Conservation (phyloP, 64 coral and sea anemone genomes). For the Porites australiensis region DNA sequence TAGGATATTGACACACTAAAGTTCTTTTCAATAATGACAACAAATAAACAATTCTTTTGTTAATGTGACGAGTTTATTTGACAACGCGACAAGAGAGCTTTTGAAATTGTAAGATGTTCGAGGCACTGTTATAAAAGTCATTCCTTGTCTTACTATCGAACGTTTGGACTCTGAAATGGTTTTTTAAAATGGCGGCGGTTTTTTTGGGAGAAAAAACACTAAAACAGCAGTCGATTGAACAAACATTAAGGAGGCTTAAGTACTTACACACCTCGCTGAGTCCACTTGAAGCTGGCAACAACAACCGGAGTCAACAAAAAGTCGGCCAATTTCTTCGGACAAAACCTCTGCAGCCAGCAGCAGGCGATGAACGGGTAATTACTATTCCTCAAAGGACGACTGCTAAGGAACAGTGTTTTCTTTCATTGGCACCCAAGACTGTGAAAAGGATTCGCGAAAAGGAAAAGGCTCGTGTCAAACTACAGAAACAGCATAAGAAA, state of each 20-base stretch:
- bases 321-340: not conserved
- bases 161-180: not conserved
- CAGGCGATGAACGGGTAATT: not conserved
- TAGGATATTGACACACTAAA: not conserved
- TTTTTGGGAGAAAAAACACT: not conserved
- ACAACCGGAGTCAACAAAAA: not conserved
- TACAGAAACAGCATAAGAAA: not conserved
- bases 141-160: not conserved
- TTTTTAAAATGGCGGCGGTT: not conserved
- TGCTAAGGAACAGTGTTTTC: conserved; percentile 6
- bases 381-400: not conserved
- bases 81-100: not conserved
- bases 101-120: not conserved
- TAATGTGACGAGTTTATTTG: not conserved
- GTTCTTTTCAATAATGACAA: not conserved
- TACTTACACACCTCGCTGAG: conserved; percentile 64
- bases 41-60: not conserved
- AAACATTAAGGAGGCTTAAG: conserved; percentile 64
- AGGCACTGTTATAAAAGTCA: not conserved
- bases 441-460: not conserved
- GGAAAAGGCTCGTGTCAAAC: not conserved
- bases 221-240: conserved; percentile 27
- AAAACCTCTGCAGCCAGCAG: not conserved
- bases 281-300: not conserved
- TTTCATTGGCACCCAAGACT: conserved; percentile 11